A percentile compares a stretch with the other conserved stretches of the same genome.
These are phyloP conservation scores for Limnodromus scolopaceus DNA, from an alignment of 2,797 vertebrate genomes.

Conservation along the genomic window DNA sequence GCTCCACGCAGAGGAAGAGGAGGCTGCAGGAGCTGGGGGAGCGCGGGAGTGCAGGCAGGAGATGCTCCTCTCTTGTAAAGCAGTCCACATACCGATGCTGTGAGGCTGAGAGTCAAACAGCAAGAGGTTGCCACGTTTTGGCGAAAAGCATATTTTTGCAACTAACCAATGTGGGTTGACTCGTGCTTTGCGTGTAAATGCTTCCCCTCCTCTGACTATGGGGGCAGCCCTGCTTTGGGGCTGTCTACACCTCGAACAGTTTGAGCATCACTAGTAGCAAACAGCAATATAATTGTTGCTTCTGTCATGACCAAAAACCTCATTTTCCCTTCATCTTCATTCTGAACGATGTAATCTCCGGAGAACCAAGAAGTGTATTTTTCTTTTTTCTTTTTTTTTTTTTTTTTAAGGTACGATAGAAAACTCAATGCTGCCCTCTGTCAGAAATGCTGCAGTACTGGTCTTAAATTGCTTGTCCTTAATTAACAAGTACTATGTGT, in stretches of 20 bases:
- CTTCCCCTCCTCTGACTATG: neutral
- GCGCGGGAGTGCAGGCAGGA: neutral
- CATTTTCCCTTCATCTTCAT: constrained; percentile 10
- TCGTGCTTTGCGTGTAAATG: constrained; percentile 4
- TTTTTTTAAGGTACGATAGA: neutral
- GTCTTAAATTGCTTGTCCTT: neutral
- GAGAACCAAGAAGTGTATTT: neutral
- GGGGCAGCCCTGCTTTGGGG: neutral
- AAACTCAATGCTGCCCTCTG: constrained; percentile 80
- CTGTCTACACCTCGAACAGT: neutral
- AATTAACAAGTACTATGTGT: neutral
- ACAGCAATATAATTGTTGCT: neutral
- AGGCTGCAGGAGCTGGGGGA: neutral
- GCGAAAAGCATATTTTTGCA: constrained; percentile 4
- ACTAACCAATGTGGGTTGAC: neutral
- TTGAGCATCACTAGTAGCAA: neutral
- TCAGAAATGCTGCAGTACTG: constrained; percentile 50
- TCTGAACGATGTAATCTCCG: neutral
- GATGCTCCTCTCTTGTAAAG: neutral
- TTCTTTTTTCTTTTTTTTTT: neutral
- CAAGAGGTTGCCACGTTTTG: neutral
- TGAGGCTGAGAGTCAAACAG: neutral
- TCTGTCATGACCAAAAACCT: constrained; percentile 2
- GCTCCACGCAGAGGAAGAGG: neutral
- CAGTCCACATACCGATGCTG: too few species aligned